Base-by-base conservation (phyloP, 2,888 invertebrate genomes). In the Leucoptera coffeella region DNA sequence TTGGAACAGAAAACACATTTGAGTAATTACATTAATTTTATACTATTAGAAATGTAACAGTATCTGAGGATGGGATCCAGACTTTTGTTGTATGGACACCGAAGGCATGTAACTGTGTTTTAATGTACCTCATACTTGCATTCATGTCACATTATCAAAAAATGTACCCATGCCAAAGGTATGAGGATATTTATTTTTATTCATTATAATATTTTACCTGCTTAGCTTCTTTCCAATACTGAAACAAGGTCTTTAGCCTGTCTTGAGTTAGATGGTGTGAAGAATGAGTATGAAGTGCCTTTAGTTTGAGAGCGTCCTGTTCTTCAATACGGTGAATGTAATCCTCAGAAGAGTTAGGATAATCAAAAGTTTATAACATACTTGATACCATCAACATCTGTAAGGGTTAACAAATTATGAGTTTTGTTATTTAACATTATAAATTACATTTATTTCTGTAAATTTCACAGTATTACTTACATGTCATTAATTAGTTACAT, bases 341-440 rank as follows among this genome's bases (percentile, higher is more conserved):
- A 64, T 94, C 93, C 59, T 95, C 94, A 29, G 91, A 90, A 32
- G 89, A 91, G 59, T 88, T 88, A 29, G 94, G 94, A 64, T 92
- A 95, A 73, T 94, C 94, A 74, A 85, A n/a, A 93, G 74, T 94
- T 95, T 55, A 94, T 89, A 38, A 95, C 94, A 73, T 85, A 92
- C 71, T 91, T 92, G 47, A 95, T 91, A 52, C 93, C 93, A 57
- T 92, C 91, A 50, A 94, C 93, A 81, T 94, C 93, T 94, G 76
- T 47, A 67, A 59, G 9, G 17, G 17, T 7, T 17, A 17, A 17
- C 6, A n/a, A n/a, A n/a, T n/a, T n/a, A n/a, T n/a, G n/a, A n/a
- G n/a, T n/a, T n/a, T n/a, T n/a, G n/a, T n/a, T n/a, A n/a, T n/a
- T n/a, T n/a, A n/a, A n/a, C n/a, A n/a, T n/a, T n/a, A n/a, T n/a